These are phyloP conservation scores for Spea bombifrons DNA, from an alignment of 2,113 vertebrate genomes.

Conservation along the genomic window DNA sequence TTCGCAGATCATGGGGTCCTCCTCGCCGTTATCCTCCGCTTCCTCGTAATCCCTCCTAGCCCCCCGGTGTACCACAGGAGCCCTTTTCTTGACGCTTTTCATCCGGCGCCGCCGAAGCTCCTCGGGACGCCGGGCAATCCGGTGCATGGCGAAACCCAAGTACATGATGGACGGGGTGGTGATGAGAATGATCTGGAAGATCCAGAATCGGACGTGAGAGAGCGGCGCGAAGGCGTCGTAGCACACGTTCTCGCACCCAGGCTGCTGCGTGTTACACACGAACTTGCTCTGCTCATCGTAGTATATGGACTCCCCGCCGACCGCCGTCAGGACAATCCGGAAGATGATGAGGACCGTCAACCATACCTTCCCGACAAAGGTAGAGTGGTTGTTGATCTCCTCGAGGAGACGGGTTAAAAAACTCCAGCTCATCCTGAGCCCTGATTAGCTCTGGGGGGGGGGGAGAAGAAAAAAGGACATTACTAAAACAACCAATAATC, in stretches of 20 bases:
- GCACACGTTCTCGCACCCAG: constrained; percentile 86
- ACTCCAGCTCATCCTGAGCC: constrained; percentile 84
- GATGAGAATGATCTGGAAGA: constrained; percentile 86
- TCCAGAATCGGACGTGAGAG: constrained; percentile 84
- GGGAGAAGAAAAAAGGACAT: background rate
- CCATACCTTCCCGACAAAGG: constrained; percentile 89
- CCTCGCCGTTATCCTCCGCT: constrained; percentile 76
- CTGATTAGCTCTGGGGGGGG: constrained; percentile 39
- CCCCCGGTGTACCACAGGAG: constrained; percentile 66
- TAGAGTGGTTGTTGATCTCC: constrained; percentile 90
- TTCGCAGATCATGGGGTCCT: constrained; percentile 84
- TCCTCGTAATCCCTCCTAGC: constrained; percentile 76
- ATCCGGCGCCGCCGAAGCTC: constrained; percentile 52
- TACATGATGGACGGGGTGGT: constrained; percentile 81
- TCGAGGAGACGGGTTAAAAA: constrained; percentile 84
- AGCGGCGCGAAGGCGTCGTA: constrained; percentile 81
- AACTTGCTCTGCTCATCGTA: constrained; percentile 89
- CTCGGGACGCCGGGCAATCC: constrained; percentile 67
- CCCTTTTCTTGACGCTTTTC: background rate
- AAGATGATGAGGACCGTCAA: constrained; percentile 81
- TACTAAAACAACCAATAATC: background rate
- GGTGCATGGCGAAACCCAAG: constrained; percentile 84
- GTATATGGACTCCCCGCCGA: constrained; percentile 87
- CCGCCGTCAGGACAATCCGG: constrained; percentile 82
- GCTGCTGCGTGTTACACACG: constrained; percentile 82